A percentile compares a stretch with the other conserved stretches of the same genome.
phyloP scores from a whole-genome alignment of 1,140 invertebrate species.

The Neodiprion virginianus region DNA sequence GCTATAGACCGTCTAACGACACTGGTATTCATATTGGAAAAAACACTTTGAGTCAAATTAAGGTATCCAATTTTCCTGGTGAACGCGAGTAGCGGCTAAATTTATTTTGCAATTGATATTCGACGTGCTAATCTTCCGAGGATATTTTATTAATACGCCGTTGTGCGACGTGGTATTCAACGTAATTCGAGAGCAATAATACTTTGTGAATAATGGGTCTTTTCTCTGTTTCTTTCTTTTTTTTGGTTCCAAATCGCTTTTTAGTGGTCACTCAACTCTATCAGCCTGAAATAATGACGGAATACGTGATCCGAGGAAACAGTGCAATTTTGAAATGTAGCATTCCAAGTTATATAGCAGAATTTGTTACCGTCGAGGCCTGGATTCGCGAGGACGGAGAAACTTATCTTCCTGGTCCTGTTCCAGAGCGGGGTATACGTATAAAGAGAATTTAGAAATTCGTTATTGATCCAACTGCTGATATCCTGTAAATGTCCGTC shows the following conservation, averaged over 20 bases:
- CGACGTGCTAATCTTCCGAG: neutral
- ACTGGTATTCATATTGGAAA: constrained; percentile 55
- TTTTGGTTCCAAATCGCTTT: constrained; percentile 30
- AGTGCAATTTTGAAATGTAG: constrained; percentile 87
- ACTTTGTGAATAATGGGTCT: neutral
- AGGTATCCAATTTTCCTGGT: neutral
- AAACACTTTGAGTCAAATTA: too few species aligned
- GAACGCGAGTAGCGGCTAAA: neutral
- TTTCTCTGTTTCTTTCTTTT: constrained; percentile 16
- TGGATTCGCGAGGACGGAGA: constrained; percentile 81
- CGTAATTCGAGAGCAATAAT: neutral
- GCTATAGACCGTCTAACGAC: constrained; percentile 65
- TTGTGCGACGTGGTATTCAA: too few species aligned
- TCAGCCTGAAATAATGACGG: constrained; percentile 83
- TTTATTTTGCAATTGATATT: neutral
- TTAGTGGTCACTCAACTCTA: constrained; percentile 83
- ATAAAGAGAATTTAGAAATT: neutral
- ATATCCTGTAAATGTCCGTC: too few species aligned
- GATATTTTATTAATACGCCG: neutral
- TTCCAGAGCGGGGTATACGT: constrained; percentile 47
- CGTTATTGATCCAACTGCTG: neutral
- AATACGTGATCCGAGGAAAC: constrained; percentile 87
- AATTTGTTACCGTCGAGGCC: constrained; percentile 83
- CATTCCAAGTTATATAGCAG: constrained; percentile 86
- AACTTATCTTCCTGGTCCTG: constrained; percentile 65